A percentile compares a stretch with the other conserved stretches of the same genome.
phyloP scores from a whole-genome alignment of 2,113 vertebrate species.

The Cercocebus atys region DNA sequence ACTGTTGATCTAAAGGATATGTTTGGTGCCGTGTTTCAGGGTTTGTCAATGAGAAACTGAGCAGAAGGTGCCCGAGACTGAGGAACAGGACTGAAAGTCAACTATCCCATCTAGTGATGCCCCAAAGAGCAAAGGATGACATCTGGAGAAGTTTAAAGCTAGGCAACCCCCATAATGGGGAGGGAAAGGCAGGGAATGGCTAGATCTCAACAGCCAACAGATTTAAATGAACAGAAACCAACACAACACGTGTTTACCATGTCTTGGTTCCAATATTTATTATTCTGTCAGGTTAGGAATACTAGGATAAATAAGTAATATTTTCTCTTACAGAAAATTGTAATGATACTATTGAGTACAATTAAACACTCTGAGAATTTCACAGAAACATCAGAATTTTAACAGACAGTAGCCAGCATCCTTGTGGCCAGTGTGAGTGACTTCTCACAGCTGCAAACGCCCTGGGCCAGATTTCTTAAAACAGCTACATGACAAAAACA shows the following conservation, averaged over 20 bases:
- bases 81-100: slow-evolving; percentile 32
- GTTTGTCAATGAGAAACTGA: background rate
- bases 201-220: background rate
- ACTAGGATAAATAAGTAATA: slow-evolving; percentile 83
- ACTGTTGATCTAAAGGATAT: slow-evolving; percentile 61
- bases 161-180: slow-evolving; percentile 16
- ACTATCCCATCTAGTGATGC: background rate
- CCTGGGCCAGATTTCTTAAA: slow-evolving; percentile 67
- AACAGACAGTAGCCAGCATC: slow-evolving; percentile 78
- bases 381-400: slow-evolving; percentile 85
- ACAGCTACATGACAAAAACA: slow-evolving; percentile 62
- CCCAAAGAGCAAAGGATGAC: slow-evolving; percentile 45
- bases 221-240: slow-evolving; percentile 63
- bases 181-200: background rate
- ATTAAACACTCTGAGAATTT: slow-evolving; percentile 85
- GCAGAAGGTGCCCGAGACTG: background rate
- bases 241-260: slow-evolving; percentile 62
- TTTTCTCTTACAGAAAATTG: slow-evolving; percentile 83
- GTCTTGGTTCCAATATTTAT: slow-evolving; percentile 83
- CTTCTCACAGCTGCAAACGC: slow-evolving; percentile 68
- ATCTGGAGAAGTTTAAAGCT: slow-evolving; percentile 34
- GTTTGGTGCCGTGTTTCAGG: background rate
- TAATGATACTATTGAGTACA: slow-evolving; percentile 77
- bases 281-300: slow-evolving; percentile 70
- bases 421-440: slow-evolving; percentile 72